A percentile compares a stretch with the other conserved stretches of the same genome.
Evolutionary conservation across 2,113 vertebrate genomes (phyloP).

Genomic region (Eira barbara): DNA sequence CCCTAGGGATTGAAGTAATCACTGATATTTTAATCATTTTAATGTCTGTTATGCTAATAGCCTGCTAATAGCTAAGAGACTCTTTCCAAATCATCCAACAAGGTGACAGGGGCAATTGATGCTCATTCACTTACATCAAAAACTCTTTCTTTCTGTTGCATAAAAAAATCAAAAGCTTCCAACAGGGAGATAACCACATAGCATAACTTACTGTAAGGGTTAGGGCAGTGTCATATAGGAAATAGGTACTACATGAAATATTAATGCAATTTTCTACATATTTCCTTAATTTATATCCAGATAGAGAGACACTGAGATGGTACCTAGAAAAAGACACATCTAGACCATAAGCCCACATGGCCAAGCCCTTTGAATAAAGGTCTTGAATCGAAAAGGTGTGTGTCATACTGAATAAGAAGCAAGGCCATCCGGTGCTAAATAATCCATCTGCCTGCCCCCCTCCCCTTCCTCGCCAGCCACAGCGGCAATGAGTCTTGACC

Average conservation of each 20-base stretch:
- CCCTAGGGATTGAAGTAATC: slow-evolving; percentile 17
- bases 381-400: neutral
- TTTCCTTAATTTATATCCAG: neutral
- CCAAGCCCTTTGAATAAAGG: neutral
- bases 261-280: neutral
- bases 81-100: slow-evolving; percentile 45
- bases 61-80: slow-evolving; percentile 41
- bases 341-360: neutral
- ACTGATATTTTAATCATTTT: slow-evolving; percentile 55
- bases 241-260: neutral
- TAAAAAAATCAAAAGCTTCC: slow-evolving; percentile 1
- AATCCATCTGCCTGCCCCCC: no score
- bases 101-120: slow-evolving; percentile 47
- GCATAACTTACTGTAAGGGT: neutral
- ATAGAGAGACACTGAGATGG: neutral
- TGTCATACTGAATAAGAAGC: rapidly evolving
- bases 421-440: neutral
- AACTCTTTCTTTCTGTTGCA: slow-evolving; percentile 18
- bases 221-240: neutral
- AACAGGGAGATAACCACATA: neutral
- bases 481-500: neutral
- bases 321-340: neutral
- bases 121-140: neutral
- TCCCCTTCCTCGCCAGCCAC: neutral
- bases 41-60: slow-evolving; percentile 56